Conservation (phyloP, 2,113 vertebrate species). For the Chitala chitala region DNA sequence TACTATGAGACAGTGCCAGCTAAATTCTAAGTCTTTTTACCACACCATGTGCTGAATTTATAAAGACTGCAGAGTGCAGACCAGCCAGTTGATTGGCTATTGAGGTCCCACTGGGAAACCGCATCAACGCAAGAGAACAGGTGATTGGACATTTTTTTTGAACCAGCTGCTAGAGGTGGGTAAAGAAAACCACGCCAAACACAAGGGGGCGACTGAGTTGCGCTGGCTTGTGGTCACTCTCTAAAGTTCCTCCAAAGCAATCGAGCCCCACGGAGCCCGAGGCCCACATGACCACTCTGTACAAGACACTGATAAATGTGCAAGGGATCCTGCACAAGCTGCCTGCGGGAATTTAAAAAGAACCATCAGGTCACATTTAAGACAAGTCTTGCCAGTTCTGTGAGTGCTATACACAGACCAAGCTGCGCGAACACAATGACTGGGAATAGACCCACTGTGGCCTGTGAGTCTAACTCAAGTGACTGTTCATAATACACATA, state of each 20-base stretch:
- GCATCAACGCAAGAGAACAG: no score
- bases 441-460: background rate
- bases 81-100: background rate
- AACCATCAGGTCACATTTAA: background rate
- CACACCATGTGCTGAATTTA: background rate
- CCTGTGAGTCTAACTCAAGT: background rate
- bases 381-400: background rate
- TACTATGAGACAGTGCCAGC: no score
- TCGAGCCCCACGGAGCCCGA: background rate
- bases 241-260: background rate
- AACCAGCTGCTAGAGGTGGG: background rate
- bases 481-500: background rate
- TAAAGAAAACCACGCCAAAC: background rate
- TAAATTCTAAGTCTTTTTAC: no score
- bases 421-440: background rate
- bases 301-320: background rate
- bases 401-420: no score
- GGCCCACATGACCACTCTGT: background rate
- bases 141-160: background rate
- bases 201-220: background rate
- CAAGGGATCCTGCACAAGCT: background rate
- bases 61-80: background rate
- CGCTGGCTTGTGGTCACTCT: background rate
- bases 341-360: background rate
- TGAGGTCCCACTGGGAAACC: no score